Conservation (phyloP, 2,113 vertebrate species). For the Macroglossus sobrinus region DNA sequence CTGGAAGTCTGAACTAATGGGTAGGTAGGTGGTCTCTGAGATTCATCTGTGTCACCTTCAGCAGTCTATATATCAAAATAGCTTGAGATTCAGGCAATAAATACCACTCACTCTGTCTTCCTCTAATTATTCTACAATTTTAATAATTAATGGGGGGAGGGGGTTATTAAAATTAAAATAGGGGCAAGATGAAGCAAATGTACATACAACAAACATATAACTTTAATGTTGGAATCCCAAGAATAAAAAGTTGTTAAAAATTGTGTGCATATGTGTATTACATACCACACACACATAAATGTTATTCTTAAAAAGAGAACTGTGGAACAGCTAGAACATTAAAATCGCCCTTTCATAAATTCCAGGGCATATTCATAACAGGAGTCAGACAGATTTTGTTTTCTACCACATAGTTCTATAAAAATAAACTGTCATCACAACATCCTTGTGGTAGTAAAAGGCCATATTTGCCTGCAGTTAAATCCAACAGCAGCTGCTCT, state of each 20-base stretch:
- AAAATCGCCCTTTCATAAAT: constrained; percentile 59
- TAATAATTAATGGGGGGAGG: not conserved
- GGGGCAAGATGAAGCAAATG: not conserved
- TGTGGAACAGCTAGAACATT: not conserved
- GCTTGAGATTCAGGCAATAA: not conserved
- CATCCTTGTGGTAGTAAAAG: constrained; percentile 79
- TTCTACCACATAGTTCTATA: constrained; percentile 80
- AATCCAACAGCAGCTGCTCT: constrained; percentile 87
- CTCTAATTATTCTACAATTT: constrained; percentile 12
- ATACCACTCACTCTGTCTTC: not conserved
- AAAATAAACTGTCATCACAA: constrained; percentile 84
- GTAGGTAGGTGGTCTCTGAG: constrained; percentile 17
- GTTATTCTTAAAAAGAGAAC: not conserved
- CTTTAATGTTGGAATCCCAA: not conserved
- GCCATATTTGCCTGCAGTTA: constrained; percentile 85
- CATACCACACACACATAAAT: not conserved
- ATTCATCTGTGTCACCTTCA: not conserved
- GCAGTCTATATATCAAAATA: not conserved
- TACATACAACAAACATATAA: not conserved
- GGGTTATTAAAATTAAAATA: not conserved
- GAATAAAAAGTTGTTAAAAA: not conserved
- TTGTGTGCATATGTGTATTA: not conserved
- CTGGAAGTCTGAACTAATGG: not conserved
- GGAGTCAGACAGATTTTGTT: constrained; percentile 73
- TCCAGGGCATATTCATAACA: constrained; percentile 69